Evolutionary conservation across 2,797 vertebrate genomes (phyloP), one percentile per base, ranked within the genome.

Genomic region (Molothrus ater): DNA sequence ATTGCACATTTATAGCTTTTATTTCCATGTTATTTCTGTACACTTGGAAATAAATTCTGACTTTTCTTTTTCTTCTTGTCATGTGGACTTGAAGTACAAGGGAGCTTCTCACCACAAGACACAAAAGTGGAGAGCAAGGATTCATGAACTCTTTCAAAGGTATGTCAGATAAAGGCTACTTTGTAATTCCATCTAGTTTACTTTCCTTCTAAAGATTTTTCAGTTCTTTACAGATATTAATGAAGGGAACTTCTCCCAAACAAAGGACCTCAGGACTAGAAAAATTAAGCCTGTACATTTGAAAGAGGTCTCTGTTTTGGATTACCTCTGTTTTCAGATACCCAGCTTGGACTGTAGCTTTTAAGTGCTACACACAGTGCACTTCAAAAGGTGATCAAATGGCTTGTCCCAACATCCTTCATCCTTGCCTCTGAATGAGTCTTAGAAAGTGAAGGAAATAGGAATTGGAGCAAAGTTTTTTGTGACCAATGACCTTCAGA

Each of bases 91-190:
- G 51, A 96, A 97, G 93, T 70, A 95, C 78, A 97, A 94, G 94
- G 83, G 93, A 76, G 40, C 80, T 88, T 94, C 98, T 48, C 89
- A 95, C 38, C 84, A 91, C 13, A 95, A 96, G 47, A 97, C 95
- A 92, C 92, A 93, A 18, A 97, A 97, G 45, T 95, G 98, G 17
- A 94, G 56, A 68, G 94, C 97, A 86, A 95, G 97, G 86, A 96
- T 97, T 71, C 96, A 97, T 76, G 94, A 97, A 38, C 90, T 95
- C 60, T 97, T 98, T 79, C 97, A 97, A 86, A 98, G 97, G 98
- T 99, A 97, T 11, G 97, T 96, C 75, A 79, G 53, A 96, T 91
- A 85, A 60, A 75, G 86, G 31, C n/a, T 81, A 74, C 45, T 86
- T 92, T 92, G 64, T 88, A 34, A 28, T 93, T 89, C 60, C 76